Percentiles rank a stretch among this genome's conserved stretches.
Conservation (phyloP, 2,113 vertebrate genomes). For the Pygathrix nemaeus region DNA sequence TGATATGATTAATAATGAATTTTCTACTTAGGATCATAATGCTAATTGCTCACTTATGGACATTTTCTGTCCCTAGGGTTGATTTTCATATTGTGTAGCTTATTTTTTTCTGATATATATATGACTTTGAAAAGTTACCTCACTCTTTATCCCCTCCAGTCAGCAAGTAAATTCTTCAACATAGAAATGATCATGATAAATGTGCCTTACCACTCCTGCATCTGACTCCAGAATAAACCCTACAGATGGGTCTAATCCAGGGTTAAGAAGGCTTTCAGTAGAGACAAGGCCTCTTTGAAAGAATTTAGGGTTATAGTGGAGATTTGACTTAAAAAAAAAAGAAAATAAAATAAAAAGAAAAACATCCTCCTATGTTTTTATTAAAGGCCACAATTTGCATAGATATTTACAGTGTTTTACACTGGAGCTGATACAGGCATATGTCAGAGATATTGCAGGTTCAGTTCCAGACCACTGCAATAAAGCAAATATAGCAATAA, state of each 20-base stretch:
- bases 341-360: fast-evolving
- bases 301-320: neutral
- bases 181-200: neutral
- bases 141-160: neutral
- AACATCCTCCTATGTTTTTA: neutral
- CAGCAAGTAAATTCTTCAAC: neutral
- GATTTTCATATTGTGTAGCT: neutral
- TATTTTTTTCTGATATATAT: neutral
- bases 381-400: neutral
- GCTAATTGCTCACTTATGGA: neutral
- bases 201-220: neutral
- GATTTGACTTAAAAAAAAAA: neutral
- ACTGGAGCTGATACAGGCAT: neutral
- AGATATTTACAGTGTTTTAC: neutral
- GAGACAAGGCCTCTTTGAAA: neutral
- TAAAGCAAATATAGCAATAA: neutral
- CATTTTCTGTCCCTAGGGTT: neutral
- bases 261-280: neutral
- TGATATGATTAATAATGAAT: neutral
- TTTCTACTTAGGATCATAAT: neutral
- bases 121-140: neutral
- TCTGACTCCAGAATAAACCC: neutral
- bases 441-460: neutral
- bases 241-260: neutral
- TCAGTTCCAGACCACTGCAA: neutral